Evolutionary conservation across 1,140 invertebrate species (phyloP).

Genomic region (Limonius californicus): DNA sequence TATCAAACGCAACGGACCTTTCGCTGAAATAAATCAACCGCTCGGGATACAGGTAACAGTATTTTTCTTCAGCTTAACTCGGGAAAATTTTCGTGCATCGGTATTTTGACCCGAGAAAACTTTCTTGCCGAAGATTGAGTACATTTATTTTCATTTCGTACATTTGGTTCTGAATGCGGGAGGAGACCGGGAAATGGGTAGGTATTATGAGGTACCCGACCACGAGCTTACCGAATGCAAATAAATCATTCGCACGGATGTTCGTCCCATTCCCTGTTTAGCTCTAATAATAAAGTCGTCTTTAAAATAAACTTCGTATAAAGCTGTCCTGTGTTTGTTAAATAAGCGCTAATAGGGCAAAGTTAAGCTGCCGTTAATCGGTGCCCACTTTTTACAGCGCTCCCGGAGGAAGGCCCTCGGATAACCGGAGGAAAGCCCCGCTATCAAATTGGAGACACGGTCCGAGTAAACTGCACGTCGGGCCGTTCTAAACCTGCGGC

Average conservation of each 20-base stretch:
- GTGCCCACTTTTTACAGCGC: conserved; percentile 53
- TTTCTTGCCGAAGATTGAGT: not conserved
- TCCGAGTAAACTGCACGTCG: conserved; percentile 80
- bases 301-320: conserved; percentile 1
- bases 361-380: not conserved
- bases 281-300: conserved; percentile 22
- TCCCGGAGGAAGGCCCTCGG: conserved; percentile 76
- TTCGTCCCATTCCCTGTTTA: conserved; percentile 30
- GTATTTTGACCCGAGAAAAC: no score
- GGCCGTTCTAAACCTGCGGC: conserved; percentile 78
- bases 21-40: no score
- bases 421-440: conserved; percentile 74
- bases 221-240: not conserved
- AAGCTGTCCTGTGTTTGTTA: not conserved
- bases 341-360: not conserved
- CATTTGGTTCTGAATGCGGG: not conserved
- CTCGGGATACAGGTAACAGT: no score
- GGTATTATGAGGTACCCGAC: not conserved
- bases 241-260: conserved; percentile 22
- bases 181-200: not conserved
- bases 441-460: conserved; percentile 77
- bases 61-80: no score
- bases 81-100: no score
- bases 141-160: not conserved
- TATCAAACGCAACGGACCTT: not conserved